Evolutionary conservation across 2,113 vertebrate genomes (phyloP), one percentile per base, ranked within the genome.

Genomic region (Xenopus laevis): DNA sequence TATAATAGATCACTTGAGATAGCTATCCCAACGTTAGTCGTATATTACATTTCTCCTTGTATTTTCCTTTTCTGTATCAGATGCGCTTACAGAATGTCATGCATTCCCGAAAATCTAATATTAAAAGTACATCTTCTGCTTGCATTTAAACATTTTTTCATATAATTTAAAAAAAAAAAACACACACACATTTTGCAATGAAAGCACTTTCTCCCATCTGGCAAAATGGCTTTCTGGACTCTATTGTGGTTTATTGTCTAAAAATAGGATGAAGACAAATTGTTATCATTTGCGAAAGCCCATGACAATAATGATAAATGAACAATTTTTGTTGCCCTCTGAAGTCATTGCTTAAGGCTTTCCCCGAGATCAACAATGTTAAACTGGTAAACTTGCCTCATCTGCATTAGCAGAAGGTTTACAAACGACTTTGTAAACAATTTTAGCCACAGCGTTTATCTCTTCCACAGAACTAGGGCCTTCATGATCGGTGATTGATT

Each of bases 181-280:
- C 88, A 92, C 88, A 89, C 8, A 7, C 33, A 40, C 33, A 87
- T 93, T 92, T 90, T 93, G 94, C 91, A 90, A 90, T 87, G 88
- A 93, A 93, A 91, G 90, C 89, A 91, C 90, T 90, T 91, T 92
- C 90, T 91, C 92, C 95, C 95, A 97, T 98, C 95, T 97, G 95
- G 94, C 91, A 91, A 93, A 95, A 95, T 94, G 94, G 93, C 92
- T 94, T 92, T 94, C 89, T 90, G 90, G 92, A 89, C 91, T 92
- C 88, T 94, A 92, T 94, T 95, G 95, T 95, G 94, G 89, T 94
- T 98, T 94, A 95, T 99, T 97, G 96, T 98, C 96, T 98, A 99
- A 99, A 98, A 98, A 99, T 98, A 99, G 96, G 92, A 98, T 98
- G 95, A 98, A 98, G 96, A 99, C 94, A 98, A 98, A 99, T 98